phyloP scores from a whole-genome alignment of 2,797 vertebrate species.

The Chloroceryle inda region DNA sequence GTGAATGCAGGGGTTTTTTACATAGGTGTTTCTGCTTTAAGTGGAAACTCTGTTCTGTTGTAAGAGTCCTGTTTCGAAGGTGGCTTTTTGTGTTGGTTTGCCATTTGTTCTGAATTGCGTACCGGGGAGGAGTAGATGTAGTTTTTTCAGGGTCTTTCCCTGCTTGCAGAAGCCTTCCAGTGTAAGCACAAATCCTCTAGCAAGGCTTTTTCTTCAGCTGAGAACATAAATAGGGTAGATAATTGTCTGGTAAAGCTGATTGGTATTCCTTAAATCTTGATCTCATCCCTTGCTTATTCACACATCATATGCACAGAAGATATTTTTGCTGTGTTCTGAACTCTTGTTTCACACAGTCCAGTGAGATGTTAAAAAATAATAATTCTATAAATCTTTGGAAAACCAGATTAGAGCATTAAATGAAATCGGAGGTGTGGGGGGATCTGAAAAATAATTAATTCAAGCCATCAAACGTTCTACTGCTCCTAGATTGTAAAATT shows the following conservation, averaged over 20 bases:
- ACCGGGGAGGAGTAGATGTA: no score
- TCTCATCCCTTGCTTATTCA: slow-evolving; percentile 61
- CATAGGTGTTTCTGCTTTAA: background rate
- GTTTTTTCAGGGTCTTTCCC: background rate
- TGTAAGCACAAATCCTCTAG: background rate
- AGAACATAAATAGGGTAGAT: slow-evolving; percentile 33
- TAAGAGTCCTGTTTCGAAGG: background rate
- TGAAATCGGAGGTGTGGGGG: background rate
- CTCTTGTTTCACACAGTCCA: slow-evolving; percentile 59
- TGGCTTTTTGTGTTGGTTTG: background rate
- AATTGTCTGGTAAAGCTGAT: slow-evolving; percentile 56
- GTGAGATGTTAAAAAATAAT: slow-evolving; percentile 39
- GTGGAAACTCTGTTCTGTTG: background rate
- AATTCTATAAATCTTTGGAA: slow-evolving; percentile 15
- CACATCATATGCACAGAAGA: slow-evolving; percentile 62
- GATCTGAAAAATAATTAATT: background rate
- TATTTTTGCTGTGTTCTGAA: slow-evolving; percentile 56
- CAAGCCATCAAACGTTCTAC: background rate
- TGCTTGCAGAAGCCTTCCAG: background rate
- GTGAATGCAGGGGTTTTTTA: background rate
- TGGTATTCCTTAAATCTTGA: slow-evolving; percentile 63
- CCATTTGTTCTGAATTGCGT: background rate
- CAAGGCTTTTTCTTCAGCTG: slow-evolving; percentile 12
- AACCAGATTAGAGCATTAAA: slow-evolving; percentile 14
- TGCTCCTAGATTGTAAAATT: background rate